These are phyloP conservation scores for Stictonetta naevosa DNA, from an alignment of 2,113 vertebrate species.

Conservation along the genomic window DNA sequence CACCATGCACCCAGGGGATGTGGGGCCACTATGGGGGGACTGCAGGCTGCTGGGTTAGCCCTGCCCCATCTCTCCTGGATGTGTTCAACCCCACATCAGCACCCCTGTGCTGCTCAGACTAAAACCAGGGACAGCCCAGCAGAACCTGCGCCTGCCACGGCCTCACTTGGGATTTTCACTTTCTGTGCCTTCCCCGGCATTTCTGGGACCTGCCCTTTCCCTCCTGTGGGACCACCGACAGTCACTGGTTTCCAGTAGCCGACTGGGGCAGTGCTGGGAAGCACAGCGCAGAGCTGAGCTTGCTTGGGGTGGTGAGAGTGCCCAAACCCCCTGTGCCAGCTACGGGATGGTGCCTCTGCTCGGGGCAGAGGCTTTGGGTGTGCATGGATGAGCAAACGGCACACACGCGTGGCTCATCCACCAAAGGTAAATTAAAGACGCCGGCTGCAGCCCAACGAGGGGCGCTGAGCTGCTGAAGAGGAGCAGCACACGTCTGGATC, in stretches of 20 bases:
- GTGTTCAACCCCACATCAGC: neutral
- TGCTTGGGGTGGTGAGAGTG: neutral
- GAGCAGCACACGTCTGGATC: fast-evolving
- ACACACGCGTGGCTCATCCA: fast-evolving
- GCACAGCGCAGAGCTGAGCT: neutral
- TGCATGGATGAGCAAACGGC: fast-evolving
- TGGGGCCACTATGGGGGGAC: too few species aligned
- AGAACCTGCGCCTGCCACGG: fast-evolving
- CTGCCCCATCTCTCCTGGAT: neutral
- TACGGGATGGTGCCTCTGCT: neutral
- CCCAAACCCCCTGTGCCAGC: fast-evolving
- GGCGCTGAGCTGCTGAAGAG: neutral
- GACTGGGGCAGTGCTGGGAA: neutral
- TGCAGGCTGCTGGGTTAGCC: neutral
- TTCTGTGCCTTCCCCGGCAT: neutral
- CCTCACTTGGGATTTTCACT: neutral
- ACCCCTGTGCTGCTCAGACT: neutral
- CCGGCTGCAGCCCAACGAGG: fast-evolving
- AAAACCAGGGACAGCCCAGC: neutral
- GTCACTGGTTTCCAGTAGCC: neutral
- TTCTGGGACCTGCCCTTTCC: neutral
- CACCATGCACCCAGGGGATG: too few species aligned
- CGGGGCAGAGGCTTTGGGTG: neutral
- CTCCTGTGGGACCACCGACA: neutral
- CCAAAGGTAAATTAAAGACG: neutral